Conservation (phyloP, 2,113 vertebrate species). For the Nibea albiflora region DNA sequence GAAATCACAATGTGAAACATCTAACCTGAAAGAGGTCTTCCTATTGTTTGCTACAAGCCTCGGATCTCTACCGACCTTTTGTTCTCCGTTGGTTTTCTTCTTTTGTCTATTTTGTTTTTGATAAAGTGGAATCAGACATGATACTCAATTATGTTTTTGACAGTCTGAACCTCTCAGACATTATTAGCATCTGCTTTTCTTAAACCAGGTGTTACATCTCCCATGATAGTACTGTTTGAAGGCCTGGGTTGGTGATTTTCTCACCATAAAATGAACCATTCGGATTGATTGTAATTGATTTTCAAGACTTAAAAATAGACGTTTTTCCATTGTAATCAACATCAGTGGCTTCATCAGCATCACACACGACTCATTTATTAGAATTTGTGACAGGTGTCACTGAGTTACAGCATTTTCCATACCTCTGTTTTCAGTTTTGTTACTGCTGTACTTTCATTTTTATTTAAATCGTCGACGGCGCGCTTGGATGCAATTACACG, state of each 20-base stretch:
- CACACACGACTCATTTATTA: background rate
- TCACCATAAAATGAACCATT: background rate
- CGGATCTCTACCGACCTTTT: constrained; percentile 13
- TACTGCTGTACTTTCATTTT: background rate
- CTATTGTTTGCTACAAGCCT: constrained; percentile 14
- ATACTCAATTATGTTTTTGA: constrained; percentile 2
- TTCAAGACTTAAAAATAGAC: background rate
- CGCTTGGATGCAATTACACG: constrained; percentile 8
- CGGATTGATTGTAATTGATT: background rate
- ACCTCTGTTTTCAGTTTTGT: background rate
- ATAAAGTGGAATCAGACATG: background rate
- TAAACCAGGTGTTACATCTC: background rate
- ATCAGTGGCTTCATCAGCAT: background rate
- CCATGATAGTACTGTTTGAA: background rate
- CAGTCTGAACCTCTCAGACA: background rate
- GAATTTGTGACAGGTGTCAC: background rate
- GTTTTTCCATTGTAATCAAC: background rate
- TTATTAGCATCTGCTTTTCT: background rate
- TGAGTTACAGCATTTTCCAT: background rate
- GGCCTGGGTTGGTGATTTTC: background rate
- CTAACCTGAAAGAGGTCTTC: constrained; percentile 40
- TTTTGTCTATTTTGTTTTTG: constrained; percentile 23
- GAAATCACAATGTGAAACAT: constrained; percentile 68
- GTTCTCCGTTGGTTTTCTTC: constrained; percentile 11
- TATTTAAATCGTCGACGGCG: constrained; percentile 6